These are phyloP conservation scores for Keiferia lycopersicella DNA, from an alignment of 2,888 invertebrate species.

Conservation along the genomic window DNA sequence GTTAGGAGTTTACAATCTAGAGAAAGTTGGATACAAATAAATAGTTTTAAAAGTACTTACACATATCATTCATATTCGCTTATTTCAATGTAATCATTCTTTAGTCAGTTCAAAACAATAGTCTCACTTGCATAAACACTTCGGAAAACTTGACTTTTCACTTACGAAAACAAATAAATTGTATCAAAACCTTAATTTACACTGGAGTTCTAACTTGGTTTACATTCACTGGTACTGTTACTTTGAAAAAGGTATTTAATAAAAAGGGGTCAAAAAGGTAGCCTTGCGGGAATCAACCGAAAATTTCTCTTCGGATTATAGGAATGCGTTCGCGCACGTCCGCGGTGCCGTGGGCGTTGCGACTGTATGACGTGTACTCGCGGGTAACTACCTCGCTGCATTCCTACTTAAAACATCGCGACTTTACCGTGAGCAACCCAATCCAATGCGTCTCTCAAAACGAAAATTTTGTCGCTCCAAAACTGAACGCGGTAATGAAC, in stretches of 20 bases:
- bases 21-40: not conserved
- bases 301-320: slow-evolving; percentile 52
- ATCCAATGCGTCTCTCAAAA: slow-evolving; percentile 57
- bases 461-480: slow-evolving; percentile 28
- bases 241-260: slow-evolving; percentile 28
- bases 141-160: slow-evolving; percentile 48
- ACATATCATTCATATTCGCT: slow-evolving; percentile 63
- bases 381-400: slow-evolving; percentile 62
- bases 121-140: slow-evolving; percentile 44
- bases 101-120: slow-evolving; percentile 33
- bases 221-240: not conserved
- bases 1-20: not conserved
- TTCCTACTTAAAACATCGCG: slow-evolving; percentile 47
- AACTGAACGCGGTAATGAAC: slow-evolving; percentile 47
- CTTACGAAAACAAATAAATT: slow-evolving; percentile 49
- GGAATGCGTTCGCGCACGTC: slow-evolving; percentile 67
- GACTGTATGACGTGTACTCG: slow-evolving; percentile 73
- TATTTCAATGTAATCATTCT: slow-evolving; percentile 40
- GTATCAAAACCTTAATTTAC: not conserved
- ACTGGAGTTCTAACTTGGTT: not conserved
- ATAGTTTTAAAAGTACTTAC: slow-evolving; percentile 54
- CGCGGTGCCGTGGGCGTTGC: slow-evolving; percentile 67
- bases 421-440: slow-evolving; percentile 37
- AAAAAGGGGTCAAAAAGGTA: slow-evolving; percentile 44
- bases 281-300: slow-evolving; percentile 52